Evolutionary conservation across 2,888 invertebrate species (phyloP).

Genomic region (Acronicta aceris): DNA sequence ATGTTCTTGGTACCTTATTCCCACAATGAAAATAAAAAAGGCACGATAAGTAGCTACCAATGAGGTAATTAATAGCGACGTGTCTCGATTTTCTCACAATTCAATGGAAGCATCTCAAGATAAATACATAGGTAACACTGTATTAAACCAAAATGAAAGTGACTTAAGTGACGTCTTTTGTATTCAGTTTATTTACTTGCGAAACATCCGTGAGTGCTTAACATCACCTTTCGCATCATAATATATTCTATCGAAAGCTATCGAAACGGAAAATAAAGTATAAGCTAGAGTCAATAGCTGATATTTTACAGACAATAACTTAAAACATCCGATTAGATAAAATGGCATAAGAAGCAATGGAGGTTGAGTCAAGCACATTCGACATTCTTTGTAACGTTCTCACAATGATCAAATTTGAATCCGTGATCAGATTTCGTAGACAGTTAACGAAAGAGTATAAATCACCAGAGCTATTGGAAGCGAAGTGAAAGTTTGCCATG

Average conservation of each 20-base stretch:
- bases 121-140: slow-evolving; percentile 17
- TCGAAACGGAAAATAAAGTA: slow-evolving; percentile 36
- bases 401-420: slow-evolving; percentile 69
- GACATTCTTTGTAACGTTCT: slow-evolving; percentile 49
- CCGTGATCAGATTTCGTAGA: slow-evolving; percentile 76
- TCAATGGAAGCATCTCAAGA: slow-evolving; percentile 27
- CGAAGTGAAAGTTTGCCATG: slow-evolving; percentile 80
- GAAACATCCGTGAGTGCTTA: slow-evolving; percentile 65
- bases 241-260: slow-evolving; percentile 39
- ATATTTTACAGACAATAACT: slow-evolving; percentile 24
- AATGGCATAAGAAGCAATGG: slow-evolving; percentile 27
- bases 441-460: slow-evolving; percentile 78
- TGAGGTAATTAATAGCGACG: slow-evolving; percentile 19
- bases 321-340: slow-evolving; percentile 34
- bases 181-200: slow-evolving; percentile 66
- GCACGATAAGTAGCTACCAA: too few species aligned
- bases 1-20: background rate
- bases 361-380: slow-evolving; percentile 30
- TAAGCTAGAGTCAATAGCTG: slow-evolving; percentile 12
- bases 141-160: slow-evolving; percentile 64
- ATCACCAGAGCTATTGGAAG: slow-evolving; percentile 71
- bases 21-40: slow-evolving; percentile 5
- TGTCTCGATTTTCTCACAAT: slow-evolving; percentile 37
- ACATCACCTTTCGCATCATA: slow-evolving; percentile 53
- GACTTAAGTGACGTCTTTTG: slow-evolving; percentile 66